Evolutionary conservation across 2,888 invertebrate genomes (phyloP).

Genomic region (Brachycybe producta): DNA sequence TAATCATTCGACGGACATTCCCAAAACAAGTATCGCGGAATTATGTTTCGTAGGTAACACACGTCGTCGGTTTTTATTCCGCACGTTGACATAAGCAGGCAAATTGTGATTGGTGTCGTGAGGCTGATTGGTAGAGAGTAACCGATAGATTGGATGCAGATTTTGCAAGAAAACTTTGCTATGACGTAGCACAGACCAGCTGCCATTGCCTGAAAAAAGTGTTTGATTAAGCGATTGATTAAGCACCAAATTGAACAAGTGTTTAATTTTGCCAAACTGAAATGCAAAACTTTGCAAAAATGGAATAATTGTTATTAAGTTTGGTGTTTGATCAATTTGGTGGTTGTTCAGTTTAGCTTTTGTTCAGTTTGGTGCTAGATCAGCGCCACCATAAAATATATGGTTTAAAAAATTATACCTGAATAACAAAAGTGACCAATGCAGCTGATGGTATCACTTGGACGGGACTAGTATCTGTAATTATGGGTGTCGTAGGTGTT

Average conservation of each 20-base stretch:
- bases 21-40: conserved; percentile 34
- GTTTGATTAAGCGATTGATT: too few relatives aligned
- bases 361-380: too few relatives aligned
- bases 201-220: conserved; percentile 35
- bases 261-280: too few relatives aligned
- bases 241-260: too few relatives aligned
- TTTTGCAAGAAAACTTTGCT: conserved; percentile 40
- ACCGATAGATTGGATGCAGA: conserved; percentile 36
- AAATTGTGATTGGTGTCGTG: conserved; percentile 32
- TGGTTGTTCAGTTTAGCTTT: too few relatives aligned
- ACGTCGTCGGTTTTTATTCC: conserved; percentile 25
- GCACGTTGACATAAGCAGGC: conserved; percentile 26
- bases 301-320: neutral
- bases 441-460: neutral
- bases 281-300: neutral
- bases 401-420: neutral
- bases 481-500: too few relatives aligned
- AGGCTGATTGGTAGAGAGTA: conserved; percentile 37
- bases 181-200: conserved; percentile 26
- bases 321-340: too few relatives aligned
- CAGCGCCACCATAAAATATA: too few relatives aligned
- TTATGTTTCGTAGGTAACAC: conserved; percentile 25
- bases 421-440: conserved; percentile 3
- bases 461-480: neutral
- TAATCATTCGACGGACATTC: conserved; percentile 63